Evolutionary conservation across 2,797 vertebrate genomes (phyloP).

Genomic region (Eulemur mongoz): DNA sequence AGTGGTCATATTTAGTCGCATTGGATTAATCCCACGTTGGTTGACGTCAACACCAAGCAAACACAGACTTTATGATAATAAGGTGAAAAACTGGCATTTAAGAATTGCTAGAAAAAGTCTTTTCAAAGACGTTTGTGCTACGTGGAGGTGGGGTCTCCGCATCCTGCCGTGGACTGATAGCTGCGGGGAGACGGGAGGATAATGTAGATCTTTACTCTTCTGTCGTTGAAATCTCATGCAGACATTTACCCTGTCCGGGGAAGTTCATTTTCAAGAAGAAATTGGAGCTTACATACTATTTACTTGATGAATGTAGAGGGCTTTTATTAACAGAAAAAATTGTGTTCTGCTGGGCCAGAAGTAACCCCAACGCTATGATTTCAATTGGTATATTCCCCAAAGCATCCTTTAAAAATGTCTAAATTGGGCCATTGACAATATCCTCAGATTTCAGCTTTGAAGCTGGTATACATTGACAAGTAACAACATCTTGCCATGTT

Average conservation of each 20-base stretch:
- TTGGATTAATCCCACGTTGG: fast-evolving
- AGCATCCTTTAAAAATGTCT: not conserved
- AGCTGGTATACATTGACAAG: fast-evolving
- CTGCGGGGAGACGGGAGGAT: fast-evolving
- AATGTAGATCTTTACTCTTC: fast-evolving
- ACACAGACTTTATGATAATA: not conserved
- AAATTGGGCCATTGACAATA: not conserved
- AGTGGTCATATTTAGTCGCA: not conserved
- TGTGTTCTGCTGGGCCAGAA: not conserved
- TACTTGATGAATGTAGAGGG: too few relatives aligned
- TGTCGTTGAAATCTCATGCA: fast-evolving
- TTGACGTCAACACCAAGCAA: too few relatives aligned
- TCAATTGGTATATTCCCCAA: not conserved
- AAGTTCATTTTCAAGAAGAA: fast-evolving
- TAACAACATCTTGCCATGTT: fast-evolving
- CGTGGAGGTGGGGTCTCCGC: not conserved
- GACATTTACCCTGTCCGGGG: fast-evolving
- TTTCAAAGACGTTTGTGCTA: fast-evolving
- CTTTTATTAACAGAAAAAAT: not conserved
- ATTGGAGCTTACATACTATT: fast-evolving
- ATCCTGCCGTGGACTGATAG: fast-evolving
- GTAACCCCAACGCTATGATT: not conserved
- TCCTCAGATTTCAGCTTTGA: not conserved
- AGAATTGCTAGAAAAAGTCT: not conserved
- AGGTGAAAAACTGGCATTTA: not conserved